Evolutionary conservation across 2,113 vertebrate genomes (phyloP).

Genomic region (Circaetus cinerascens): DNA sequence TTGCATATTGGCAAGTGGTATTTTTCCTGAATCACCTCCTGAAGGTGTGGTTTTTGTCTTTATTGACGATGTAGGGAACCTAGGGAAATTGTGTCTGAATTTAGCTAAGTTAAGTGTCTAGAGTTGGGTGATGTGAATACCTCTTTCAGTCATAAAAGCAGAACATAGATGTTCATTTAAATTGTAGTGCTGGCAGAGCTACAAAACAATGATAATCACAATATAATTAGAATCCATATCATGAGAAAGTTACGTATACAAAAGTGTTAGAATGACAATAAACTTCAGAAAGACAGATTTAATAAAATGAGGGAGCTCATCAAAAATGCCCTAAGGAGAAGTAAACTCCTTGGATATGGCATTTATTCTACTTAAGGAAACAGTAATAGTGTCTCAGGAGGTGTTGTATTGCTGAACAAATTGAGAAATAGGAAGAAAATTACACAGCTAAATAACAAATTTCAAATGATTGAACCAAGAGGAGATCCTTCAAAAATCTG

Average conservation of each 20-base stretch:
- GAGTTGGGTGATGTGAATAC: not conserved
- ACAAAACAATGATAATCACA: not conserved
- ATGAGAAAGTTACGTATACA: not conserved
- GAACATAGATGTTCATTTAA: not conserved
- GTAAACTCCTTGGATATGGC: not conserved
- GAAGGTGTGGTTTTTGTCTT: not conserved
- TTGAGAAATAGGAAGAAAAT: not conserved
- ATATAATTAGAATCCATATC: not conserved
- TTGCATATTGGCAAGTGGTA: not conserved
- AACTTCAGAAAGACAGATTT: not conserved
- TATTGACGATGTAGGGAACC: not conserved
- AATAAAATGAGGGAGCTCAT: constrained; percentile 14
- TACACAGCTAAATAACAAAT: not conserved
- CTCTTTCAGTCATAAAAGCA: not conserved
- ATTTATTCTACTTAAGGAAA: constrained; percentile 19
- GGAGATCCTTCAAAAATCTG: not conserved
- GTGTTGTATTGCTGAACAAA: not conserved
- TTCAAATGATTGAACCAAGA: not conserved
- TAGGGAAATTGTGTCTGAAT: not conserved
- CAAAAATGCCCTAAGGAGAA: not conserved
- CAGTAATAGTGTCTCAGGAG: not conserved
- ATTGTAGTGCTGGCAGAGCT: not conserved
- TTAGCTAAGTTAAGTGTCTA: not conserved
- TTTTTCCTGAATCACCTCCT: not conserved
- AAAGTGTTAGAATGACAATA: not conserved